phyloP scores from a whole-genome alignment of 1,140 invertebrate genomes.

The Hylaeus volcanicus region DNA sequence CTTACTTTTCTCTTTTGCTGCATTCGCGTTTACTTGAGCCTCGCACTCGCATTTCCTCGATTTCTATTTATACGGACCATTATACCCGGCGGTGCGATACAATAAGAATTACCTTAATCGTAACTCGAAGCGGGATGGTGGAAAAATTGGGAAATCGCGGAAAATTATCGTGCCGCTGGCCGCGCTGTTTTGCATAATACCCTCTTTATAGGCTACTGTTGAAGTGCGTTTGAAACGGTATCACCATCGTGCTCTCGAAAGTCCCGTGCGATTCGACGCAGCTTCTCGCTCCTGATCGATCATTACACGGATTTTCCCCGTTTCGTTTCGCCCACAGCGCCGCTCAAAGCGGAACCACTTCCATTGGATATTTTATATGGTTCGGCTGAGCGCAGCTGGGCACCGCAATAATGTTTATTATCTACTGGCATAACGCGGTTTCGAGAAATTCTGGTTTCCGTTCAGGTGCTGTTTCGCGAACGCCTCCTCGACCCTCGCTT shows the following conservation, averaged over 20 bases:
- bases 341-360: constrained; percentile 11
- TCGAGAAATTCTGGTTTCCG: constrained; percentile 15
- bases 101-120: neutral
- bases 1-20: too few species aligned
- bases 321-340: neutral
- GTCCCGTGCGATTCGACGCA: constrained; percentile 13
- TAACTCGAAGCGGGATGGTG: neutral
- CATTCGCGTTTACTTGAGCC: too few species aligned
- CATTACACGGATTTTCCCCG: constrained; percentile 23
- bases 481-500: neutral
- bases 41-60: too few species aligned
- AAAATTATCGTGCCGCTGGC: constrained; percentile 47
- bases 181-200: constrained; percentile 55
- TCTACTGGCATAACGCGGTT: neutral
- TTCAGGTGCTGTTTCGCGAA: neutral
- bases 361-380: neutral
- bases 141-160: constrained; percentile 45
- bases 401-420: constrained; percentile 10
- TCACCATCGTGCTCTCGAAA: constrained; percentile 3
- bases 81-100: neutral
- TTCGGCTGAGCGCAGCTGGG: neutral
- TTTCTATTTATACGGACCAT: too few species aligned
- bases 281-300: constrained; percentile 15
- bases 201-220: constrained; percentile 54
- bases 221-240: constrained; percentile 33